phyloP scores from a whole-genome alignment of 1,140 invertebrate species.

The Drosophila mayri region DNA sequence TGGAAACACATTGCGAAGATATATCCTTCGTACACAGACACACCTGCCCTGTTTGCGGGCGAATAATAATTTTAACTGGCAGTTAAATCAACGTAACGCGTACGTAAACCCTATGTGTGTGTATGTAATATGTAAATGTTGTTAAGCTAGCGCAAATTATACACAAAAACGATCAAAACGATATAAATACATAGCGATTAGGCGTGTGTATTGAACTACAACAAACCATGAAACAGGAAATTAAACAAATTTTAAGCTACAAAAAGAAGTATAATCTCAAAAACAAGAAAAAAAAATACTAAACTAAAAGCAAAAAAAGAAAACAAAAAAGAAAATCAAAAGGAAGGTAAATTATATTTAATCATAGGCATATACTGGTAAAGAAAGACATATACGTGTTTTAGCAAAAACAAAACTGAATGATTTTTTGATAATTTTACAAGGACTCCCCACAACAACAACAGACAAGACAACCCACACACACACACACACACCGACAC shows the following conservation, averaged over 20 bases:
- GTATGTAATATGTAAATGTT: constrained; percentile 82
- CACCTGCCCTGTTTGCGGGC: constrained; percentile 42
- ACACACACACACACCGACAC: constrained; percentile 29
- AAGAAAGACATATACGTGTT: constrained; percentile 64
- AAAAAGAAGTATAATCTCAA: constrained; percentile 73
- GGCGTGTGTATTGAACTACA: constrained; percentile 66
- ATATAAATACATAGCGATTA: constrained; percentile 53
- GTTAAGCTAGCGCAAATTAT: constrained; percentile 80
- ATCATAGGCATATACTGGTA: constrained; percentile 50
- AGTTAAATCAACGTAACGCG: constrained; percentile 55
- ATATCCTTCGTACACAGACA: constrained; percentile 33
- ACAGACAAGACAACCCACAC: constrained; percentile 25
- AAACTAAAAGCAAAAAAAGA: constrained; percentile 11
- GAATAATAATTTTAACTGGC: constrained; percentile 58
- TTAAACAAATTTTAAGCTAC: constrained; percentile 82
- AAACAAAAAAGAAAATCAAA: constrained; percentile 40
- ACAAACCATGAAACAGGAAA: constrained; percentile 80
- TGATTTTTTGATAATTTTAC: constrained; percentile 84
- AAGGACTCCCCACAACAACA: constrained; percentile 47
- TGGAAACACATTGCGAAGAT: constrained; percentile 41
- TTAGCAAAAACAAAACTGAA: constrained; percentile 70
- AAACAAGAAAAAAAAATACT: constrained; percentile 21
- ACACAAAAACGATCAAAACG: constrained; percentile 56
- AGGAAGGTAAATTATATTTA: constrained; percentile 56
- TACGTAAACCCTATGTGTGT: constrained; percentile 74